These are phyloP conservation scores for Vollenhovia emeryi DNA, from an alignment of 1,140 invertebrate genomes.

Conservation along the genomic window DNA sequence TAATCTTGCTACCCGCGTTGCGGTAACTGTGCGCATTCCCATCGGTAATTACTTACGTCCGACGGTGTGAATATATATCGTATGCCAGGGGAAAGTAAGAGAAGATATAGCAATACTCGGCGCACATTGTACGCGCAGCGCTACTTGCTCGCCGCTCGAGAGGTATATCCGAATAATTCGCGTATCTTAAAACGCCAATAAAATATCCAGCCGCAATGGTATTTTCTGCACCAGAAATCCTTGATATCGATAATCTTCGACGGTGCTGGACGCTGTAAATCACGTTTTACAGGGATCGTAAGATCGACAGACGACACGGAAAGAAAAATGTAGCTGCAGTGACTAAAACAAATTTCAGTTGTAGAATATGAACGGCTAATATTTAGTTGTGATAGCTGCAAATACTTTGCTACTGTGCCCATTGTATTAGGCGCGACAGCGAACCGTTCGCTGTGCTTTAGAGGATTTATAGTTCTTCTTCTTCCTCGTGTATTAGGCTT, in stretches of 20 bases:
- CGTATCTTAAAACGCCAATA: not conserved
- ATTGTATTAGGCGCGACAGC: too few species aligned
- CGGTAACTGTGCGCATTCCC: constrained; percentile 48
- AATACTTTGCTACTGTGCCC: too few species aligned
- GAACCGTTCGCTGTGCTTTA: too few species aligned
- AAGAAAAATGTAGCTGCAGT: too few species aligned
- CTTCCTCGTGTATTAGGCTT: too few species aligned
- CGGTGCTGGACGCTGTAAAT: not conserved
- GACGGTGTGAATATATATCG: constrained; percentile 30
- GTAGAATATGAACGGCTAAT: too few species aligned
- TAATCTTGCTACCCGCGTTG: constrained; percentile 47
- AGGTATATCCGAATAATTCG: not conserved
- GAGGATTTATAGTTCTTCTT: too few species aligned
- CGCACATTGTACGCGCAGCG: not conserved
- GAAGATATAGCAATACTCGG: constrained; percentile 29
- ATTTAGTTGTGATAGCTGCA: too few species aligned
- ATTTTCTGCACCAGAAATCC: not conserved
- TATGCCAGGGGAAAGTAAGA: constrained; percentile 22
- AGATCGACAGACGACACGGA: not conserved
- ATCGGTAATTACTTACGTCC: constrained; percentile 54
- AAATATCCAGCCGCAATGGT: not conserved
- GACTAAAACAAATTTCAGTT: too few species aligned
- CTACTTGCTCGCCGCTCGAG: not conserved
- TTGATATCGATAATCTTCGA: not conserved
- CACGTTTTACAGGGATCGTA: not conserved